Evolutionary conservation across 2,888 invertebrate genomes (phyloP).

Genomic region (Erebia epiphron): DNA sequence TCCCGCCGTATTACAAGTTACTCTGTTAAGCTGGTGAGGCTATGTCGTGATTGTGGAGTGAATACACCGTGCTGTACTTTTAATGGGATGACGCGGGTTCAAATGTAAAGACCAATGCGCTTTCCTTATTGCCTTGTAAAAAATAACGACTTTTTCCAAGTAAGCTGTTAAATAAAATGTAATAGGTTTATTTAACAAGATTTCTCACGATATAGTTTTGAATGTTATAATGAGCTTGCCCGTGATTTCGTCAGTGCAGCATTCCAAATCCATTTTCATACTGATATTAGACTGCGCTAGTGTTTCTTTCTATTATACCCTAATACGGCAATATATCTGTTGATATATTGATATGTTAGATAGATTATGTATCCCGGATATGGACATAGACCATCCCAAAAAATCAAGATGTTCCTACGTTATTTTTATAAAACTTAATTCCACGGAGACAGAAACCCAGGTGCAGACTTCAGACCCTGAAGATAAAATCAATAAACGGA

Average conservation of each 20-base stretch:
- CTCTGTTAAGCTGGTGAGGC: constrained; percentile 10
- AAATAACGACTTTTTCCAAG: constrained; percentile 29
- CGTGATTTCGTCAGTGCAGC: background rate
- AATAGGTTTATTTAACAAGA: constrained; percentile 15
- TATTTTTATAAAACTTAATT: too few species aligned
- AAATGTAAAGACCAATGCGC: constrained; percentile 29
- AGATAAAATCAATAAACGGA: too few species aligned
- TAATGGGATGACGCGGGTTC: constrained; percentile 29
- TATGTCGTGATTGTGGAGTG: constrained; percentile 28
- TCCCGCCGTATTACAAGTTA: constrained; percentile 11
- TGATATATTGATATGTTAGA: too few species aligned
- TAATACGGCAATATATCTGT: too few species aligned
- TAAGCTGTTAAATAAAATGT: constrained; percentile 35
- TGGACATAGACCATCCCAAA: too few species aligned
- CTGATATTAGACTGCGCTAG: background rate
- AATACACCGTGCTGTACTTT: constrained; percentile 25
- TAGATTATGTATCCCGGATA: too few species aligned
- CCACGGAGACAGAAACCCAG: too few species aligned
- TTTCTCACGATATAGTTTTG: constrained; percentile 16
- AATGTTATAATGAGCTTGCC: background rate
- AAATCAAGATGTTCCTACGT: too few species aligned
- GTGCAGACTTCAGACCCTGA: too few species aligned
- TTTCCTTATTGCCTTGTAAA: constrained; percentile 32
- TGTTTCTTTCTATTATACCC: background rate
- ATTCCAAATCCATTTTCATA: background rate